Conservation (phyloP, 2,113 vertebrate genomes). For the Corythornis vintsioides region DNA sequence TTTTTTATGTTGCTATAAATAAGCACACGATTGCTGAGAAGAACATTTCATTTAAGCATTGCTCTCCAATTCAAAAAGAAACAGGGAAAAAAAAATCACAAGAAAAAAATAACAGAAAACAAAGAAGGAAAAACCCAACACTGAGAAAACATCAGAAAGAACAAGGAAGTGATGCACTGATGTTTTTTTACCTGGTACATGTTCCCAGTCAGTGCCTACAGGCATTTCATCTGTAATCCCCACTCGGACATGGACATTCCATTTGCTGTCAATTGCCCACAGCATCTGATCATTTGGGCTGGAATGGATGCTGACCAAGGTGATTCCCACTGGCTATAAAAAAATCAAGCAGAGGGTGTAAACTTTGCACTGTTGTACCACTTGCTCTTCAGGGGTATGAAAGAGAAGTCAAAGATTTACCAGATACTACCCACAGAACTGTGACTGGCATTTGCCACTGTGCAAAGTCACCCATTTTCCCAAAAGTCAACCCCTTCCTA, state of each 20-base stretch:
- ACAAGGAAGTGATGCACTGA: neutral
- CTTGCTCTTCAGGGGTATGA: neutral
- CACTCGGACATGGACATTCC: constrained; percentile 85
- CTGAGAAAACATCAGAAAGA: neutral
- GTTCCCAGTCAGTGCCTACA: constrained; percentile 94
- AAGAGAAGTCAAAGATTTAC: constrained; percentile 12
- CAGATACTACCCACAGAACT: neutral
- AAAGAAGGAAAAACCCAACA: neutral
- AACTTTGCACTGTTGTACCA: neutral
- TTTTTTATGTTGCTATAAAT: neutral
- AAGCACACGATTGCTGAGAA: neutral
- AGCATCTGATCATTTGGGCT: constrained; percentile 92
- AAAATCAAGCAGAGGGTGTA: constrained; percentile 49
- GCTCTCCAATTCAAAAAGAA: neutral
- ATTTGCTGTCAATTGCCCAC: constrained; percentile 92
- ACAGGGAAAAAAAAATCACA: neutral
- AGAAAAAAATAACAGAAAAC: neutral
- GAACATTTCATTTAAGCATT: neutral
- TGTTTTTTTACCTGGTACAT: constrained; percentile 87
- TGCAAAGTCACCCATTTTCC: neutral
- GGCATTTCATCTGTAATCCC: constrained; percentile 96
- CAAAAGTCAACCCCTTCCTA: neutral
- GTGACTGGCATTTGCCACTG: neutral
- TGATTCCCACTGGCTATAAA: constrained; percentile 87
- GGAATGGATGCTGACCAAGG: constrained; percentile 85